Evolutionary conservation across 1,140 invertebrate genomes (phyloP), one percentile per base, ranked within the genome.

Genomic region (Elymnias hypermnestra): DNA sequence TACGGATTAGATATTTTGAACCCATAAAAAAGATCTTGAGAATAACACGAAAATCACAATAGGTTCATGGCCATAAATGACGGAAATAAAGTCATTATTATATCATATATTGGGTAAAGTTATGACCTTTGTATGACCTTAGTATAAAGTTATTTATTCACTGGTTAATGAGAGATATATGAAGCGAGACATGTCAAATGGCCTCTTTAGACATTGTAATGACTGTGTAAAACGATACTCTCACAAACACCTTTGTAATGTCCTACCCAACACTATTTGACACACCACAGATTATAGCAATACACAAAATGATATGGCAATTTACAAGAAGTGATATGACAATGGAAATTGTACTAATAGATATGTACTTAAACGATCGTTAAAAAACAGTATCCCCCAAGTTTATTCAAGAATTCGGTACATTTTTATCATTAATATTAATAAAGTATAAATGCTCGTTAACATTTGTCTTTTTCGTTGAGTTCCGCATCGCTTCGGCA

Each of bases 281-380:
- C 68, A 77, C 57, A 65, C 61, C 67, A 57, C 63, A 56, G 53
- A 36, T 35, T 31, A 63, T 68, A 70, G 70, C 59, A 81, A 65
- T 78, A 75, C 68, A 74, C 71, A 74, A 79, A 76, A 79, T 79
- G 81, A 84, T 84, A 84, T 84, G 81, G 62, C 65, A 76, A 72
- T 84, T 72, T 84, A 81, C 75, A 82, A 79, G 70, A 65, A 67
- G 72, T 83, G 79, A 84, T 84, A 84, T 84, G 81, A 84, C 61
- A n/a, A 33, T 78, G 67, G 60, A 75, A 63, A 76, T 82, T 81
- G 75, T 82, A 78, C 81, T 82, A 84, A 79, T 62, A 77, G 81
- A 84, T 84, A 84, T 84, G 81, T 82, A 79, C 72, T 77, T 79
- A 74, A 77, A 75, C 52, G 63, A 75, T 79, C 63, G 61, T 68